Conservation (phyloP, 2,797 vertebrate genomes). For the Tiaroga cobitis region DNA sequence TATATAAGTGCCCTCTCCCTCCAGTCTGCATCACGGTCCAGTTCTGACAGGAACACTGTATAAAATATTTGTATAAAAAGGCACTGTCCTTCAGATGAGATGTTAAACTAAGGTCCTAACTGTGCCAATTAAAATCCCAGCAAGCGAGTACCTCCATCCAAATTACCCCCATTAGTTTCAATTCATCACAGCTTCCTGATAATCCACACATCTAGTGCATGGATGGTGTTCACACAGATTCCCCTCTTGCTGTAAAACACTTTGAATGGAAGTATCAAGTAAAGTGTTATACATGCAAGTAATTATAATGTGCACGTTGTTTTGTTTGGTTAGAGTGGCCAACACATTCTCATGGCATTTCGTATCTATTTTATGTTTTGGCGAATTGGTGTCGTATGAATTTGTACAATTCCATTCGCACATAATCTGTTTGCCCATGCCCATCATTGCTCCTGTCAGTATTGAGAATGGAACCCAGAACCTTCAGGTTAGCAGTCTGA, state of each 20-base stretch:
- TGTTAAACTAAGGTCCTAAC: conserved; percentile 1
- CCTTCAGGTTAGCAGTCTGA: not conserved
- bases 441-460: too few species aligned
- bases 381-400: not conserved
- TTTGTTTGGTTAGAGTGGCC: not conserved
- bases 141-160: not conserved
- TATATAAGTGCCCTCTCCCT: not conserved
- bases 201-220: not conserved
- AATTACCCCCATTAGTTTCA: not conserved
- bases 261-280: not conserved
- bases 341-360: not conserved
- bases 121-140: not conserved
- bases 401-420: not conserved
- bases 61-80: not conserved
- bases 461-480: not conserved
- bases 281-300: not conserved
- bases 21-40: not conserved
- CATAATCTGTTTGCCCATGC: not conserved
- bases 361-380: too few species aligned
- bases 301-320: not conserved
- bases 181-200: not conserved
- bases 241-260: not conserved
- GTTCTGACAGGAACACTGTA: not conserved
- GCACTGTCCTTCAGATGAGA: not conserved
- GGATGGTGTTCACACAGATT: not conserved